A percentile compares a stretch with the other conserved stretches of the same genome.
Evolutionary conservation across 2,113 vertebrate species (phyloP).

Genomic region (Pteropus alecto): DNA sequence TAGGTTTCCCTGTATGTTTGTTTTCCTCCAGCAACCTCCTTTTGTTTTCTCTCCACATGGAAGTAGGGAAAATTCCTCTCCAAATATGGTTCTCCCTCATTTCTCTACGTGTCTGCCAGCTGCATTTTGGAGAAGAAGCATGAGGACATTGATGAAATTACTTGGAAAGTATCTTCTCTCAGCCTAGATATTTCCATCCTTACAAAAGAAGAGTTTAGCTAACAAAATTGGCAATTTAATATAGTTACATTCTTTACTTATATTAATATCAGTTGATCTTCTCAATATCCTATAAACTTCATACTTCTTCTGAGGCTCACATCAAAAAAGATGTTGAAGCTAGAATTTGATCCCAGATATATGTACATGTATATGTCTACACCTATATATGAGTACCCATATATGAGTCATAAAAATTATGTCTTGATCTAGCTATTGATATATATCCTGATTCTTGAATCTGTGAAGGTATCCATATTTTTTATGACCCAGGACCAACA

Average conservation of each 20-base stretch:
- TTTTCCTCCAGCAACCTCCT: not conserved
- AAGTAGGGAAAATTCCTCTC: not conserved
- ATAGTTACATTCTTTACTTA: not conserved
- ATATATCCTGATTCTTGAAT: not conserved
- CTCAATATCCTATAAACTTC: not conserved
- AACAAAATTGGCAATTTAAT: not conserved
- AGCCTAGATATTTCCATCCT: not conserved
- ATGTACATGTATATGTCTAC: too few species aligned
- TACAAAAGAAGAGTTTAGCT: not conserved
- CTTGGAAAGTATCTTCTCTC: not conserved
- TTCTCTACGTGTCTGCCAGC: not conserved
- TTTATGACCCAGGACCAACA: not conserved
- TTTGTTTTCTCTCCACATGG: not conserved
- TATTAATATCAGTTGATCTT: not conserved
- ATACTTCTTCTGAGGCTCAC: not conserved
- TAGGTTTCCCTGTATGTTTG: not conserved
- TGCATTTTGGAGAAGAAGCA: not conserved
- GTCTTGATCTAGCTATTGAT: not conserved
- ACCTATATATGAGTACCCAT: too few species aligned
- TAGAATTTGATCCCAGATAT: not conserved
- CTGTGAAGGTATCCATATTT: not conserved
- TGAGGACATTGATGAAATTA: not conserved
- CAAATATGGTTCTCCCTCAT: not conserved
- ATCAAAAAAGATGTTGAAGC: not conserved
- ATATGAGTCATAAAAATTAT: not conserved